These are phyloP conservation scores for Dromas ardeola DNA, from an alignment of 2,113 vertebrate species.

Conservation along the genomic window DNA sequence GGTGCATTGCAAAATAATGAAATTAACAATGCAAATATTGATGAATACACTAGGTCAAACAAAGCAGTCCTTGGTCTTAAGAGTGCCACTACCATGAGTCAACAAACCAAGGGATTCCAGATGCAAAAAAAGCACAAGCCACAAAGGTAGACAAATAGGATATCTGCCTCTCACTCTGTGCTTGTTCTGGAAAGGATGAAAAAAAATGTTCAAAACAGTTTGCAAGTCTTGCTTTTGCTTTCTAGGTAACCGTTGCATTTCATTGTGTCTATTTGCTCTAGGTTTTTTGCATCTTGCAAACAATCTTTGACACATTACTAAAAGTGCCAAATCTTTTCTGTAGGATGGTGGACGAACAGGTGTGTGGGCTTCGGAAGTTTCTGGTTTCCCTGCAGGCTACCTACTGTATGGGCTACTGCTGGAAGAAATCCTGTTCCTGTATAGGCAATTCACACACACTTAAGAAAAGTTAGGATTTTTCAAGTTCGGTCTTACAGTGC, in stretches of 20 bases:
- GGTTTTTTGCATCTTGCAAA: not conserved
- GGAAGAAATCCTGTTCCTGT: not conserved
- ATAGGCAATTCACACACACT: not conserved
- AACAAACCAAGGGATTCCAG: slow-evolving; percentile 26
- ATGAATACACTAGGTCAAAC: slow-evolving; percentile 9
- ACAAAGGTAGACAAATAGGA: not conserved
- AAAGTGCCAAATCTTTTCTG: not conserved
- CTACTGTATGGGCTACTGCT: not conserved
- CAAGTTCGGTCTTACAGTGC: not conserved
- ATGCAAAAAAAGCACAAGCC: not conserved
- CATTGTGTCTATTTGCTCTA: not conserved
- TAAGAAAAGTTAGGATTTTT: not conserved
- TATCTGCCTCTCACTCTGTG: not conserved
- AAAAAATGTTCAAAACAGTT: not conserved
- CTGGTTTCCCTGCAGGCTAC: not conserved
- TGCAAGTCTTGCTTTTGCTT: not conserved
- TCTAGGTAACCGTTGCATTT: not conserved
- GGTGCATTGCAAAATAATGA: slow-evolving; percentile 20
- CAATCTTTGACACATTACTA: not conserved
- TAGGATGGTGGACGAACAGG: not conserved
- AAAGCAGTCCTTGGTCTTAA: not conserved
- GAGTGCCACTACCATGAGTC: not conserved
- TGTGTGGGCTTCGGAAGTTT: not conserved
- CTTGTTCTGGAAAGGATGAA: not conserved
- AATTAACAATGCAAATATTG: slow-evolving; percentile 52